Percentiles rank a stretch among this genome's conserved stretches.
phyloP scores from a whole-genome alignment of 2,797 vertebrate species.

The Sebastes minor region DNA sequence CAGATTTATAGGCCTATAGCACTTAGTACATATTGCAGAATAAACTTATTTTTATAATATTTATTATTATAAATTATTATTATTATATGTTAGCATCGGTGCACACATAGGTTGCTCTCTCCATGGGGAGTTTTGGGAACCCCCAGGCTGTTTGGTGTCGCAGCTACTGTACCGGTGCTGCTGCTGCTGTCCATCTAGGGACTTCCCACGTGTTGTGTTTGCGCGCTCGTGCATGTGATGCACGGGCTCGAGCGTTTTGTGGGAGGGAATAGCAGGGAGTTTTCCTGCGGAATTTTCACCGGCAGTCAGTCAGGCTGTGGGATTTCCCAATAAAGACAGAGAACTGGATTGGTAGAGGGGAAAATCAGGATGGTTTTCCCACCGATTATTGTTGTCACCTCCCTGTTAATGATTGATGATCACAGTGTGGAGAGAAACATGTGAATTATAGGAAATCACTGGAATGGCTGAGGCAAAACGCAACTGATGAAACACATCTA shows the following conservation, averaged over 20 bases:
- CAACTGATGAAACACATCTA: background rate
- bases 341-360: conserved; percentile 14
- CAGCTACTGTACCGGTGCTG: background rate
- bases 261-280: conserved; percentile 58
- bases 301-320: conserved; percentile 31
- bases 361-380: background rate
- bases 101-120: background rate
- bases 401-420: too few relatives aligned
- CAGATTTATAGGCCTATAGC: too few relatives aligned
- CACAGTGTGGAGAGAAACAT: background rate
- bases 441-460: conserved; percentile 8
- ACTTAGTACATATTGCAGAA: too few relatives aligned
- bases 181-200: conserved; percentile 21
- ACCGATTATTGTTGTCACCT: background rate
- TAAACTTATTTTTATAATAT: too few relatives aligned
- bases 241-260: background rate
- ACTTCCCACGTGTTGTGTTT: conserved; percentile 18
- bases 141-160: background rate
- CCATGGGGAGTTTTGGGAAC: conserved; percentile 21
- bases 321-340: conserved; percentile 56
- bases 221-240: background rate
- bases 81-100: background rate
- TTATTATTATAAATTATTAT: too few relatives aligned
- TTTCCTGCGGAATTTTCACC: conserved; percentile 74
- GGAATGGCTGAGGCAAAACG: background rate